Conservation (phyloP, 2,797 vertebrate genomes). For the Helicolenus hilgendorfi region DNA sequence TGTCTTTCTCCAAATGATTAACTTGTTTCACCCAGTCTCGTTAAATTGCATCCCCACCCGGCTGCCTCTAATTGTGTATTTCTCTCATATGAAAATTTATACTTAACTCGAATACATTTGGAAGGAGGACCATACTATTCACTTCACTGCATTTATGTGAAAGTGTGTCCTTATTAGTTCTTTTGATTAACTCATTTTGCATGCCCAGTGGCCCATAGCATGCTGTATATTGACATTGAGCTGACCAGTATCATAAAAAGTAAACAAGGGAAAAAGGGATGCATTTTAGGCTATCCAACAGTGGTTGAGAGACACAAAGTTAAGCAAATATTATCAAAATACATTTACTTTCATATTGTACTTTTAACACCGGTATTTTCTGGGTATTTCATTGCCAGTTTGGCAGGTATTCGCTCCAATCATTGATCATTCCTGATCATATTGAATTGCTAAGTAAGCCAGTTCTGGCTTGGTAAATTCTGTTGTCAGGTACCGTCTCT, state of each 20-base stretch:
- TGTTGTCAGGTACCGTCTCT: background rate
- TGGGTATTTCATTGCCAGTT: background rate
- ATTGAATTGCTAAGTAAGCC: no score
- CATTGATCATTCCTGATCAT: background rate
- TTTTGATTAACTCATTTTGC: slow-evolving; percentile 8
- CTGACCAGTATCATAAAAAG: background rate
- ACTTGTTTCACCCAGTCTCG: slow-evolving; percentile 41
- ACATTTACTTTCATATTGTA: background rate
- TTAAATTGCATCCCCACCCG: slow-evolving; percentile 33
- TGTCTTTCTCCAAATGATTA: slow-evolving; percentile 51
- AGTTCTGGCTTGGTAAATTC: no score
- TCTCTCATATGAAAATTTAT: slow-evolving; percentile 27
- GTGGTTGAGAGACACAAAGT: background rate
- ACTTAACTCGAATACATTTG: slow-evolving; percentile 19
- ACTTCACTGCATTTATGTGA: background rate
- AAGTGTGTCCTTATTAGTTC: background rate
- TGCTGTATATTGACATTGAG: background rate
- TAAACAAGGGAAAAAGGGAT: background rate
- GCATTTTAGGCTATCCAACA: background rate
- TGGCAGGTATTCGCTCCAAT: background rate
- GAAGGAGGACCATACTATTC: background rate
- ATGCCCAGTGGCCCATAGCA: background rate
- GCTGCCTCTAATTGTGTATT: slow-evolving; percentile 25
- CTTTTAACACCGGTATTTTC: background rate
- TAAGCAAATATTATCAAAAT: background rate